Percentiles rank a stretch among this genome's conserved stretches.
These are phyloP conservation scores for Petrolisthes manimaculis DNA, from an alignment of 2,888 invertebrate species.

Conservation along the genomic window DNA sequence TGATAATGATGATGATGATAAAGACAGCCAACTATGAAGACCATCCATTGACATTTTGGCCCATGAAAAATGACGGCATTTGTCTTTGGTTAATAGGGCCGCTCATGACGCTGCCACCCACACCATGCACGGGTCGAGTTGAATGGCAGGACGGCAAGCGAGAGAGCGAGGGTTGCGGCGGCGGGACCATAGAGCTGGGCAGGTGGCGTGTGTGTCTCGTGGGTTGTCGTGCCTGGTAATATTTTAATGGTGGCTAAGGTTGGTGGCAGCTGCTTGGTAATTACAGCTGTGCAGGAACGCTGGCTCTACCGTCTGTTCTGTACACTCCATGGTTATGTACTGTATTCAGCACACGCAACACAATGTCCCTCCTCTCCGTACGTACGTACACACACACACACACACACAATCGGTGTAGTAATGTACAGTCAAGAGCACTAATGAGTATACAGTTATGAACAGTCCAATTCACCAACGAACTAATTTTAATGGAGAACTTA, in stretches of 20 bases:
- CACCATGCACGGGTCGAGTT: neutral
- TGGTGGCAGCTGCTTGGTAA: slow-evolving; percentile 12
- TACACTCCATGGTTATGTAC: neutral
- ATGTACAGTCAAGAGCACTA: no score
- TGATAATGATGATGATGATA: no score
- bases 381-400: neutral
- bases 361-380: neutral
- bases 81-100: no score
- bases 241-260: slow-evolving; percentile 1
- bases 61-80: no score
- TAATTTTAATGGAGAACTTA: no score
- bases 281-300: neutral
- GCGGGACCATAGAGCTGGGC: neutral
- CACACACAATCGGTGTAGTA: neutral
- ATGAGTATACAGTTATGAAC: no score
- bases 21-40: no score
- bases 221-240: slow-evolving; percentile 1
- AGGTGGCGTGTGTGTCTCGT: neutral
- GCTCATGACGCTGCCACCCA: no score
- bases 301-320: neutral
- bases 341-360: no score
- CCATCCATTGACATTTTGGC: no score
- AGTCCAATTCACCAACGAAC: no score
- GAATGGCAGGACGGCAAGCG: neutral
- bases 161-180: neutral